Percentiles rank a stretch among this genome's conserved stretches.
Evolutionary conservation across 1,140 invertebrate species (phyloP).

Genomic region (Zaprionus camerounensis): DNA sequence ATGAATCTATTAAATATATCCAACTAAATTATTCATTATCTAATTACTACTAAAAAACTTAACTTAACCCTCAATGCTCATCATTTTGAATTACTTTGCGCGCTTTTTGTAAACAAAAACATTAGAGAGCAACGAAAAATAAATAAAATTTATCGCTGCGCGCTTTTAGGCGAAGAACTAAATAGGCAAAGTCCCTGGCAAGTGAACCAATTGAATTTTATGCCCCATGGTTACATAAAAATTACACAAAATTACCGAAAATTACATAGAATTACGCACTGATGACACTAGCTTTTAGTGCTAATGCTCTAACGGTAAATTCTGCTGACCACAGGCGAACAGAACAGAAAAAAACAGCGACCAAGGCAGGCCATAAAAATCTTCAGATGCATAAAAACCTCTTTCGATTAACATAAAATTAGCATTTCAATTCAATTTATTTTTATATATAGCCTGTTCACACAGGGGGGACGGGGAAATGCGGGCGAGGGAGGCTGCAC

Average conservation of each 20-base stretch:
- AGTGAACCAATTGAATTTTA: constrained; percentile 65
- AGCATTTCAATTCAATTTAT: constrained; percentile 82
- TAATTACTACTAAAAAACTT: constrained; percentile 4
- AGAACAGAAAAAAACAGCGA: constrained; percentile 20
- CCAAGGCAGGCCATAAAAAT: constrained; percentile 68
- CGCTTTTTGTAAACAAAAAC: constrained; percentile 70
- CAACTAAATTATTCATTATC: background rate
- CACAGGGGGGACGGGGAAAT: too few species aligned
- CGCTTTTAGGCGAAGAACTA: constrained; percentile 68
- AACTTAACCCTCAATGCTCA: background rate
- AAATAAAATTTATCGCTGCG: constrained; percentile 70
- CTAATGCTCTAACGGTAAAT: constrained; percentile 58
- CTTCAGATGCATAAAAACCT: constrained; percentile 77
- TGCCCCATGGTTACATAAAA: constrained; percentile 50
- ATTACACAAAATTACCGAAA: constrained; percentile 66
- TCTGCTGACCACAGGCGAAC: constrained; percentile 63
- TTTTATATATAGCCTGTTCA: constrained; percentile 66
- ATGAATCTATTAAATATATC: background rate
- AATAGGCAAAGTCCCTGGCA: constrained; percentile 11
- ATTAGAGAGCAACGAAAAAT: constrained; percentile 45
- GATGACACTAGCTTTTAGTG: constrained; percentile 75
- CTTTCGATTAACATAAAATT: constrained; percentile 83
- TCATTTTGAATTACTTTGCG: background rate
- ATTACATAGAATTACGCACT: constrained; percentile 51
- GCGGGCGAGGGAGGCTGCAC: constrained; percentile 17